A percentile compares a stretch with the other conserved stretches of the same genome.
Evolutionary conservation across 2,888 invertebrate genomes (phyloP).

Genomic region (Catocala fraxini): DNA sequence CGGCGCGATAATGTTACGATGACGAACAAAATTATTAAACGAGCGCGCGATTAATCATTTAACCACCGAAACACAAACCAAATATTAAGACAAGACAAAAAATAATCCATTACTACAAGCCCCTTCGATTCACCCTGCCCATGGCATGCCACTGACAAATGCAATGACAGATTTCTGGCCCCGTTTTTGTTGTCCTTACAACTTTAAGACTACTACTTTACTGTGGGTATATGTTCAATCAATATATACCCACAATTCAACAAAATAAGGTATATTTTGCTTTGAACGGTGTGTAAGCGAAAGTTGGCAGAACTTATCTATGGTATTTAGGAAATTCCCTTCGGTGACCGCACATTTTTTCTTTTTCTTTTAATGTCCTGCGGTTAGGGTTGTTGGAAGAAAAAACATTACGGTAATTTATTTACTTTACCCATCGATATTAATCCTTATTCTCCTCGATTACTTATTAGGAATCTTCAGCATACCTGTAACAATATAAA

Average conservation of each 20-base stretch:
- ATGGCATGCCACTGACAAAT: conserved; percentile 59
- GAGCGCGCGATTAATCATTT: conserved; percentile 14
- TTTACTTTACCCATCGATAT: conserved; percentile 32
- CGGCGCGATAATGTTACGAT: conserved; percentile 6
- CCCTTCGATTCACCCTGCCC: conserved; percentile 54
- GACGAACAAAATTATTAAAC: background rate
- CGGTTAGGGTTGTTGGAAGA: conserved; percentile 38
- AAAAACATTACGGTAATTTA: conserved; percentile 35
- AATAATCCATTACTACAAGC: conserved; percentile 39
- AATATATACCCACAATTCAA: conserved; percentile 20
- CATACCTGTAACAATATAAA: conserved; percentile 47
- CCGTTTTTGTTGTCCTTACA: conserved; percentile 40
- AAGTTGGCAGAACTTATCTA: conserved; percentile 44
- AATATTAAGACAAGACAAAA: conserved; percentile 42
- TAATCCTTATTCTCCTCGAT: conserved; percentile 9
- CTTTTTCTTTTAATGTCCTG: conserved; percentile 44
- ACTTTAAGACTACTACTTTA: too few relatives aligned
- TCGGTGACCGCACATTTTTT: conserved; percentile 53
- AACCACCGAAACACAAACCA: conserved; percentile 35
- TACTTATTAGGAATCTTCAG: conserved; percentile 8
- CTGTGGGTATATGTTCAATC: too few relatives aligned
- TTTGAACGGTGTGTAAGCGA: conserved; percentile 10
- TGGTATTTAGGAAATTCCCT: conserved; percentile 57
- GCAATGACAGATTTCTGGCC: conserved; percentile 61
- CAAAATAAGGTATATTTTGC: conserved; percentile 29